Evolutionary conservation across 2,888 invertebrate species (phyloP).

Genomic region (Xestobium rufovillosum): DNA sequence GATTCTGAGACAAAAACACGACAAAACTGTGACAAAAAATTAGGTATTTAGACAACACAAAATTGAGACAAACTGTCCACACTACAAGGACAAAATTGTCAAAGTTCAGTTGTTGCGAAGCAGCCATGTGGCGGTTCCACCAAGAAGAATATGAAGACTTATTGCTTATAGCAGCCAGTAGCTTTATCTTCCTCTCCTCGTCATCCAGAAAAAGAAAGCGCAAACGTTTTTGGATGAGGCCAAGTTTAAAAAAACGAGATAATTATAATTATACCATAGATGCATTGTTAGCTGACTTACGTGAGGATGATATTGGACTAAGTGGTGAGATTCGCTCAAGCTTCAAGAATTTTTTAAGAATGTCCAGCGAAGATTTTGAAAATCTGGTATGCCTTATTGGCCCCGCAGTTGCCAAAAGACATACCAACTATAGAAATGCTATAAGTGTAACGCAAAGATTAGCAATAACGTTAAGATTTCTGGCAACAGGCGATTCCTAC

Average conservation of each 20-base stretch:
- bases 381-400: constrained; percentile 15
- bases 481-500: no score
- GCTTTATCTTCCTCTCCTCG: constrained; percentile 11
- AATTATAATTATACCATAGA: constrained; percentile 12
- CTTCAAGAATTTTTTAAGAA: no score
- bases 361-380: no score
- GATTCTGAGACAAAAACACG: no score
- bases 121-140: constrained; percentile 12
- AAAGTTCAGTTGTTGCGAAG: constrained; percentile 5
- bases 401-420: constrained; percentile 15
- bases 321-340: no score
- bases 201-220: constrained; percentile 16
- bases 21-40: no score
- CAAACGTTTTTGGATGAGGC: constrained; percentile 15
- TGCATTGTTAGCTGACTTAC: constrained; percentile 11
- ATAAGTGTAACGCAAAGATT: no score
- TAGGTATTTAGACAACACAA: no score
- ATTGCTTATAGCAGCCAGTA: no score
- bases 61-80: no score
- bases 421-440: constrained; percentile 7
- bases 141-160: constrained; percentile 11
- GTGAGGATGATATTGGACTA: constrained; percentile 12
- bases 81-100: no score
- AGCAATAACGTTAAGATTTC: no score
- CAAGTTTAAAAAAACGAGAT: constrained; percentile 15